phyloP scores from a whole-genome alignment of 2,113 vertebrate genomes.

The Ginglymostoma cirratum region DNA sequence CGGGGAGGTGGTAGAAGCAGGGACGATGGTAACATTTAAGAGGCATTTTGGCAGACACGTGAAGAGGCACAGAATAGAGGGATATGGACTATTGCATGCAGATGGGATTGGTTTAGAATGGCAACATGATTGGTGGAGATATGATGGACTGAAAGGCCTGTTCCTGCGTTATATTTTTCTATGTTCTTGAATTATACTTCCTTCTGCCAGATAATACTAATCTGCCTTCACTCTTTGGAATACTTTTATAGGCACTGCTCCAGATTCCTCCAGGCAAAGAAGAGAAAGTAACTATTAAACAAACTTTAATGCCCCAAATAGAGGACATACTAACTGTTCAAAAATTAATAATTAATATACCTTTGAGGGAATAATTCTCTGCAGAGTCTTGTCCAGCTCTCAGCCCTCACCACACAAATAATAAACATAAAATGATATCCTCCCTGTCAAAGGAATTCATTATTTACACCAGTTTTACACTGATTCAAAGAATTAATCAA shows the following conservation, averaged over 20 bases:
- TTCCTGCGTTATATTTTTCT: no score
- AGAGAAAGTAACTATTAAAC: background rate
- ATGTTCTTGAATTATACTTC: background rate
- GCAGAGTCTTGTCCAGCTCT: background rate
- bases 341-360: background rate
- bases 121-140: no score
- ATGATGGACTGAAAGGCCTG: no score
- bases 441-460: background rate
- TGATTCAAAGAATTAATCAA: background rate
- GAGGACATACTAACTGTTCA: background rate
- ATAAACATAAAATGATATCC: background rate
- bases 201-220: background rate
- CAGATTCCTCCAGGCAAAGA: background rate
- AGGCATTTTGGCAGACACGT: no score
- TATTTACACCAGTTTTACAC: background rate
- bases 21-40: no score
- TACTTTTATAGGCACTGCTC: background rate
- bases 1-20: no score
- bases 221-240: background rate
- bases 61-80: no score
- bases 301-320: background rate
- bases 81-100: no score
- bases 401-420: background rate
- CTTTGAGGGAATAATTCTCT: background rate
- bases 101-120: no score